Conservation (phyloP, 2,113 vertebrate species). For the Apteryx mantelli region DNA sequence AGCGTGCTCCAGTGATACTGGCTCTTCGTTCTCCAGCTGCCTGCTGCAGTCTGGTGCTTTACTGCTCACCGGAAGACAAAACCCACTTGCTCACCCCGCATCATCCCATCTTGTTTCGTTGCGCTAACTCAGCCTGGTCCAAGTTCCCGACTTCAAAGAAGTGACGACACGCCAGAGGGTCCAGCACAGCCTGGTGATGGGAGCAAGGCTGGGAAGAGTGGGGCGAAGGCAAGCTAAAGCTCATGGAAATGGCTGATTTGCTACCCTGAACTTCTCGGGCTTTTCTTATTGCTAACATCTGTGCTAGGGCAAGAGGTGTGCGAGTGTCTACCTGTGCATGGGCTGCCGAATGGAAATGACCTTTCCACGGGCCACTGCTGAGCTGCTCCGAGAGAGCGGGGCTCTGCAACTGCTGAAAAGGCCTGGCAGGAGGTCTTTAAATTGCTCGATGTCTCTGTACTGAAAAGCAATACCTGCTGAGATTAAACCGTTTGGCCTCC, state of each 20-base stretch:
- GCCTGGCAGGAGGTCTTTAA: conserved; percentile 19
- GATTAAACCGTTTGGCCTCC: conserved; percentile 39
- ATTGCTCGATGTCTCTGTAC: not conserved
- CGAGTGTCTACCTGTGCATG: not conserved
- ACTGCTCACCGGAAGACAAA: not conserved
- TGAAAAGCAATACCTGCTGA: conserved; percentile 61
- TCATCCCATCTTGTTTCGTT: not conserved
- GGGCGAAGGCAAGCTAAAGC: not conserved
- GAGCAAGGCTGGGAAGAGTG: rapidly evolving
- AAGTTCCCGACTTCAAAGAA: not conserved
- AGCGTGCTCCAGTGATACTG: rapidly evolving
- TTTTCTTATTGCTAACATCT: not conserved
- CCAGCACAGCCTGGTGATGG: not conserved
- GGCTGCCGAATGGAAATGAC: not conserved
- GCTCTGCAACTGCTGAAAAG: not conserved
- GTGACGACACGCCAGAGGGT: not conserved
- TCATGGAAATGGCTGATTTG: not conserved
- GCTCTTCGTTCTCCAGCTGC: not conserved
- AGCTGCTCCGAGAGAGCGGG: not conserved
- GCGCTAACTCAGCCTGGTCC: not conserved
- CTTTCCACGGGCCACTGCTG: not conserved
- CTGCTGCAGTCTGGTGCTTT: not conserved
- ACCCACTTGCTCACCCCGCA: not conserved
- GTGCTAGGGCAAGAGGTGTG: not conserved
- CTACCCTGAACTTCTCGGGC: not conserved